phyloP scores from a whole-genome alignment of 2,888 invertebrate species.

The Pristionchus fissidentatus region DNA sequence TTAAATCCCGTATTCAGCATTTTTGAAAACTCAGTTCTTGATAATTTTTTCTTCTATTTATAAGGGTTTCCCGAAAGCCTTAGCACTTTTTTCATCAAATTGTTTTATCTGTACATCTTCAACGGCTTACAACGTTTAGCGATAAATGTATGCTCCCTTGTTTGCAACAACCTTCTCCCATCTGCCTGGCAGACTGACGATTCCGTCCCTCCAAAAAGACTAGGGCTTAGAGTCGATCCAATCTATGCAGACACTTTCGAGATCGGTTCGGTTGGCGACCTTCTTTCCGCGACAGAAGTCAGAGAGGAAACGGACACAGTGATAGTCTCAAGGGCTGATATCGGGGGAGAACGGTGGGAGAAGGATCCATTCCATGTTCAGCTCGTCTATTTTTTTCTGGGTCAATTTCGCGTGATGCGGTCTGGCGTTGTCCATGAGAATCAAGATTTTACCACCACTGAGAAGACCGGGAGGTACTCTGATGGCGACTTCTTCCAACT shows the following conservation, averaged over 20 bases:
- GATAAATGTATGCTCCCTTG: slow-evolving; percentile 2
- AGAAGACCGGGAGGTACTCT: not conserved
- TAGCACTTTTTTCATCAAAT: too few relatives aligned
- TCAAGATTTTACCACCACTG: not conserved
- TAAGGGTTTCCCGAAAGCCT: too few relatives aligned
- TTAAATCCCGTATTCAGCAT: too few relatives aligned
- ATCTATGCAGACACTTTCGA: not conserved
- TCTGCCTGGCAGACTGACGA: not conserved
- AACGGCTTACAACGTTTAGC: too few relatives aligned
- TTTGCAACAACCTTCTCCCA: not conserved
- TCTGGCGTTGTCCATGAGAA: slow-evolving; percentile 8
- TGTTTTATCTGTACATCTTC: too few relatives aligned
- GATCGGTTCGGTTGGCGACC: not conserved
- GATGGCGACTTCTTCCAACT: not conserved
- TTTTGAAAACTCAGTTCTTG: too few relatives aligned
- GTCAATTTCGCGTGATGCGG: slow-evolving; percentile 13
- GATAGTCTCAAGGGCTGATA: slow-evolving; percentile 1
- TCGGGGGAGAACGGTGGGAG: slow-evolving; percentile 12
- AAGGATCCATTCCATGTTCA: not conserved
- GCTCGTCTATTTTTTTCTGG: not conserved
- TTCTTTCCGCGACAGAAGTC: not conserved
- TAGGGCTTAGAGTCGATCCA: not conserved
- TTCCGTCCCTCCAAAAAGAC: not conserved
- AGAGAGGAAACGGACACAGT: not conserved
- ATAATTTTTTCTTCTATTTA: too few relatives aligned